phyloP scores from a whole-genome alignment of 2,888 invertebrate genomes.

The Acheta domesticus region DNA sequence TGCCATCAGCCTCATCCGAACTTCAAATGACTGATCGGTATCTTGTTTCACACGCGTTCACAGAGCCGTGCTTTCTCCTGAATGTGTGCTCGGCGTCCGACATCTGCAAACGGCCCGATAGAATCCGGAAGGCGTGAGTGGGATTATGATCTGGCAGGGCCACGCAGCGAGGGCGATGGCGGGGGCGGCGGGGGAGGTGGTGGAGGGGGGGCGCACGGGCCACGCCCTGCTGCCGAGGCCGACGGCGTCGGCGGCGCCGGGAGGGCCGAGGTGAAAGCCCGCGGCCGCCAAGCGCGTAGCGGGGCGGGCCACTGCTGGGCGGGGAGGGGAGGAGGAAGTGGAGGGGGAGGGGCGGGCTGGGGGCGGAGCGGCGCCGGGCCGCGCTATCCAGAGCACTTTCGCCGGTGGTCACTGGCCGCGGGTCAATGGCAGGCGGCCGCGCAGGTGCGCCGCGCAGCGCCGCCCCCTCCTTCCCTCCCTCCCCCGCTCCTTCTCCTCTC shows the following conservation, averaged over 20 bases:
- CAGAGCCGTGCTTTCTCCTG: too few relatives aligned
- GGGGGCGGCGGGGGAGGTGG: not conserved
- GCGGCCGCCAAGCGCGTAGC: not conserved
- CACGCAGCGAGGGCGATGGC: not conserved
- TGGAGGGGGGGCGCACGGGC: not conserved
- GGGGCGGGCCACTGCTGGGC: not conserved
- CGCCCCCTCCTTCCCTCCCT: not conserved
- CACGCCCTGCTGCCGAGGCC: not conserved
- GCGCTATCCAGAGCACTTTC: not conserved
- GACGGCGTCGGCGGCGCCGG: not conserved
- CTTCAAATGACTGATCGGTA: too few relatives aligned
- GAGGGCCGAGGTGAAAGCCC: conserved; percentile 3
- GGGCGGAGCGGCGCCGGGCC: not conserved
- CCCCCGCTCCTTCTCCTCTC: not conserved
- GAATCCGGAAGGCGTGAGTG: too few relatives aligned
- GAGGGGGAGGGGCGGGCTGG: not conserved
- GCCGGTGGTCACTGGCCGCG: not conserved
- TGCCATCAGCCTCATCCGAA: too few relatives aligned
- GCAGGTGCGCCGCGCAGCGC: not conserved
- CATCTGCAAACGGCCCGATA: too few relatives aligned
- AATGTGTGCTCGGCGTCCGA: too few relatives aligned
- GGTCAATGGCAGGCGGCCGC: not conserved
- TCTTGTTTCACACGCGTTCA: too few relatives aligned
- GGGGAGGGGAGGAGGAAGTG: not conserved
- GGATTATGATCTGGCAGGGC: too few relatives aligned